phyloP scores from a whole-genome alignment of 2,113 vertebrate species.

The Pipra filicauda region DNA sequence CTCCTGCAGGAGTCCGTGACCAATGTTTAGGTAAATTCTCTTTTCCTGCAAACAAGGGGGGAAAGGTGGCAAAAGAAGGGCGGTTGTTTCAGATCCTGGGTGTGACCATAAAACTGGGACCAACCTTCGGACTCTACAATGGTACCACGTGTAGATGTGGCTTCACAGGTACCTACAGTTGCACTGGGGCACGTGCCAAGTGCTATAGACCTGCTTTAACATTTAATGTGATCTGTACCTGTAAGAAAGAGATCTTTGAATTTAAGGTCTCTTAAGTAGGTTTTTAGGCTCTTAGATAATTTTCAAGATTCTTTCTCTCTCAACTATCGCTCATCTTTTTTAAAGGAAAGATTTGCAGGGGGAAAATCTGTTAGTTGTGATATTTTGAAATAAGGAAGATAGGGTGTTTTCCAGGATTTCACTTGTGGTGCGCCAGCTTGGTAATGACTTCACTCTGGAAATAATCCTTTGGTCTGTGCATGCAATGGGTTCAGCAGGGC shows the following conservation, averaged over 20 bases:
- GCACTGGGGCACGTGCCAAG: neutral
- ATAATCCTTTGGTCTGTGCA: neutral
- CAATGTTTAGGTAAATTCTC: neutral
- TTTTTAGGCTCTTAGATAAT: neutral
- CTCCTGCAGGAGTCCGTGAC: neutral
- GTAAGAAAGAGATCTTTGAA: neutral
- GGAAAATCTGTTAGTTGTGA: neutral
- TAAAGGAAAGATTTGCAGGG: neutral
- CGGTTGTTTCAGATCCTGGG: neutral
- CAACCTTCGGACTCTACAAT: neutral
- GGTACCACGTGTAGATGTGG: accelerated
- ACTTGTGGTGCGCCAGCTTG: neutral
- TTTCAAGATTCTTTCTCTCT: neutral
- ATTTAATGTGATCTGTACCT: neutral
- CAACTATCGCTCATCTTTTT: neutral
- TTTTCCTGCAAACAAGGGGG: neutral
- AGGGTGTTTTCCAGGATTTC: neutral
- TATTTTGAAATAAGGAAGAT: neutral
- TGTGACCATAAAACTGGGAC: accelerated
- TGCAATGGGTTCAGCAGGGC: neutral
- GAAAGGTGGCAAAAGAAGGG: neutral
- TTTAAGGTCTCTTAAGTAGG: neutral
- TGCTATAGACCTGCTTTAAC: neutral
- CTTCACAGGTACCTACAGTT: neutral
- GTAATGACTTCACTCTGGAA: neutral